phyloP scores from a whole-genome alignment of 2,113 vertebrate genomes.

The Micronisus gabar region DNA sequence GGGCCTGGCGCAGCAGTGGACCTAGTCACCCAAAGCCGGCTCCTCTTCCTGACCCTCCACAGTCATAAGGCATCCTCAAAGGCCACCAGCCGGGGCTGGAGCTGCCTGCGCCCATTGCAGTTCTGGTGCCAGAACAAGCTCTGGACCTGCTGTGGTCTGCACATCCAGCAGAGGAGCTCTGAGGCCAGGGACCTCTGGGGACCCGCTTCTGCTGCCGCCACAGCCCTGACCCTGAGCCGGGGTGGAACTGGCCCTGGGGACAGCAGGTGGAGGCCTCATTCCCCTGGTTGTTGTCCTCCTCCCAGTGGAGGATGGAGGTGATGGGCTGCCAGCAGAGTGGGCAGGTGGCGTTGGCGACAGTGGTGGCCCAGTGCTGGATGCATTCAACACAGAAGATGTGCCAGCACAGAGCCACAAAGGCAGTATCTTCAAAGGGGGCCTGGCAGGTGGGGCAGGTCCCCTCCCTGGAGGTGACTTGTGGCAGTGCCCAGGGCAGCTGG shows the following conservation, averaged over 20 bases:
- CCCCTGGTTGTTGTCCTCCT: not conserved
- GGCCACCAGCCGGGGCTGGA: not conserved
- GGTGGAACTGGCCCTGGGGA: not conserved
- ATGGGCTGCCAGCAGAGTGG: not conserved
- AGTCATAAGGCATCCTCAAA: not conserved
- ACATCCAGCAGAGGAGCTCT: not conserved
- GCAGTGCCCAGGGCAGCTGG: too few relatives aligned
- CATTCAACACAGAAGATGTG: not conserved
- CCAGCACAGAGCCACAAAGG: not conserved
- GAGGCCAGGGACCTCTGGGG: too few relatives aligned
- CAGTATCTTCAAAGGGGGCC: not conserved
- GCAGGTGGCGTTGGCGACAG: not conserved
- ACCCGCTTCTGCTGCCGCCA: too few relatives aligned
- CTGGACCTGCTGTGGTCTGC: not conserved
- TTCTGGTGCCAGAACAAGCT: not conserved
- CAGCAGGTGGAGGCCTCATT: not conserved
- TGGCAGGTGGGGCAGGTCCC: not conserved
- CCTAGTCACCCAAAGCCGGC: not conserved
- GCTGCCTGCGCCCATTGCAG: not conserved
- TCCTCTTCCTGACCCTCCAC: not conserved
- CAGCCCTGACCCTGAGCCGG: not conserved
- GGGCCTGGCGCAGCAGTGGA: not conserved
- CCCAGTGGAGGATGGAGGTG: not conserved
- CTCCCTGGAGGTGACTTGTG: not conserved
- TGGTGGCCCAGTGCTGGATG: not conserved